phyloP scores from a whole-genome alignment of 2,113 vertebrate species.

The Clarias macrocephalus region DNA sequence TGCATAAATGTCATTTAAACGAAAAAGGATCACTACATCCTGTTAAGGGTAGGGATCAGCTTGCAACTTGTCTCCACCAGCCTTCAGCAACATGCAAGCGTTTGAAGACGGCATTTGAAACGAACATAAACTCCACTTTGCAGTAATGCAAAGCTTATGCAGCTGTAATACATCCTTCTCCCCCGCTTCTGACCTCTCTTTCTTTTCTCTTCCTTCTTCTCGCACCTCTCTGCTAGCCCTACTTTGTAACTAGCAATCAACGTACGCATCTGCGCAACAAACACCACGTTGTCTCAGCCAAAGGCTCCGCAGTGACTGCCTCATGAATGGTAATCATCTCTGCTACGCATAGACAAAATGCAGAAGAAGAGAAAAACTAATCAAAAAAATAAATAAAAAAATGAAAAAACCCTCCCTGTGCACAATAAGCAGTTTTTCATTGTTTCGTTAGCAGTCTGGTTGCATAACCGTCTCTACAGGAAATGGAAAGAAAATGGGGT shows the following conservation, averaged over 20 bases:
- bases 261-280: slow-evolving; percentile 42
- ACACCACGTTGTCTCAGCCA: slow-evolving; percentile 27
- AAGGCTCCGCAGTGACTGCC: slow-evolving; percentile 32
- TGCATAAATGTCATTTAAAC: no score
- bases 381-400: slow-evolving; percentile 22
- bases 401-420: neutral
- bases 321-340: slow-evolving; percentile 43
- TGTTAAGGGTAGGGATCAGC: neutral
- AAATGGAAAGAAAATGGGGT: slow-evolving; percentile 3
- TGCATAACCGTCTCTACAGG: slow-evolving; percentile 6
- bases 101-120: neutral
- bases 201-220: neutral
- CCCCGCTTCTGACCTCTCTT: neutral
- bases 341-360: slow-evolving; percentile 22
- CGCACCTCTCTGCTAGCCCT: slow-evolving; percentile 4
- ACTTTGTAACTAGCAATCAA: slow-evolving; percentile 46
- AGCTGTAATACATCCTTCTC: slow-evolving; percentile 22
- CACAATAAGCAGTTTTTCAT: slow-evolving; percentile 25
- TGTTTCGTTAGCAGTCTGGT: neutral
- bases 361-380: slow-evolving; percentile 35
- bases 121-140: slow-evolving; percentile 4
- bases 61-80: neutral
- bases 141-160: neutral
- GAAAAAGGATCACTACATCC: neutral
- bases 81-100: neutral